Evolutionary conservation across 2,113 vertebrate genomes (phyloP), one percentile per base, ranked within the genome.

Genomic region (Malaclemys terrapin): DNA sequence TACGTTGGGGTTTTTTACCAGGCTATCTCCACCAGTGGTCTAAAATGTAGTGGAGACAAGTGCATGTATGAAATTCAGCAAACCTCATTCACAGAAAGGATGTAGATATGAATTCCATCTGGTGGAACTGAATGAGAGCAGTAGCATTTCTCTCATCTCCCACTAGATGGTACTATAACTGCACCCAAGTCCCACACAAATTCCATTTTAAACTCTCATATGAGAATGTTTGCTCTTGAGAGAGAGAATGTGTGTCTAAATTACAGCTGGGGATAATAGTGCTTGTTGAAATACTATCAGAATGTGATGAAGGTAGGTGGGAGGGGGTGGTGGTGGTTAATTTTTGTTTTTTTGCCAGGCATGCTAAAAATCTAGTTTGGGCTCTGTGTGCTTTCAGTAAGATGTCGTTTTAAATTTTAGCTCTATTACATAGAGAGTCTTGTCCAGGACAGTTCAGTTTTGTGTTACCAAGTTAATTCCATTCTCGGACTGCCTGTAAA

Each of bases 41-140:
- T 19, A 53, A n/a, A 25, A 29, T 1, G 9, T 25, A 27, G 3
- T 0, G 1, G 29, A 3, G 14, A 8, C 12, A 54, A 14, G 25
- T 29, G n/a, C 14, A 25, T 72, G 22, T 29, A 0, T 13, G 45
- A 45, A 84, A n/a, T 24, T 35, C 50, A 42, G 31, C 8, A 69
- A 31, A 75, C 47, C 2, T 24, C 9, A 24, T 42, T 45, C 52
- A 38, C 0, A 47, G 38, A n/a, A 85, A 54, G 22, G 5, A 27
- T 78, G 24, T 14, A 78, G 25, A 78, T 78, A 13, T 78, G 38
- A 45, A 45, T 78, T 47, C 22, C 5, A 27, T 47, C 22, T 78
- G 42, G 24, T 45, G 25, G 75, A 78, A 13, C 22, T 78, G 42
- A 45, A 76, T 45, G 10, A 78, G 53, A 42, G 7, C 53, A 38